Base-by-base conservation (phyloP, 92 coral and sea anemone genomes). In the Phenganax marumi region DNA sequence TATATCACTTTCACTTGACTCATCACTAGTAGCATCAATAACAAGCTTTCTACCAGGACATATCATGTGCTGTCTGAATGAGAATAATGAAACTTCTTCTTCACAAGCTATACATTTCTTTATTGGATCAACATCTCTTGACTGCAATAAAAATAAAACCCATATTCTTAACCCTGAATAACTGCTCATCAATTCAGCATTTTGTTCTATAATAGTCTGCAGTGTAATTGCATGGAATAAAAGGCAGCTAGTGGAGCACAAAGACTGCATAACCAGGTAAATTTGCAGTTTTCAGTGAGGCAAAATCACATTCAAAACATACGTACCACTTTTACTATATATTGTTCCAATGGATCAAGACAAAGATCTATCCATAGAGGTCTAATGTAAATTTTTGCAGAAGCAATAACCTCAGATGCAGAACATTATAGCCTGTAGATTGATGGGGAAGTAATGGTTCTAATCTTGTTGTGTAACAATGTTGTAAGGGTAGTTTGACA, bases 31-130 rank as follows among this genome's bases (percentile, higher is more conserved):
- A n/a, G n/a, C n/a, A n/a, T n/a, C n/a, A n/a, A n/a, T n/a, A n/a
- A n/a, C n/a, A n/a, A n/a, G n/a, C n/a, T n/a, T n/a, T 74, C 84
- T 83, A 47, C 87, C 88, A 68, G 80, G 78, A 68, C 88, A 85
- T 68, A 62, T 68, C 80, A 85, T 85, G 85, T 85, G 88, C 75
- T 80, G 85, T 55, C 85, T 68, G 60, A 85, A 71, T 48, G 79
- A 71, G 52, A 77, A 79, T 50, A 85, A 66, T 39, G 75, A 80
- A 52, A 85, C 76, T 77, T 24, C 82, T 81, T 77, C 54, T 62
- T 82, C 65, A 79, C 88, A 85, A 66, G 69, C 75, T 18, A 85
- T 81, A 79, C 88, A 85, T 75, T 61, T 61, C 66, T 85, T 81
- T 10, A 54, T 14, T 69, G 88, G 88, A 50, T 85, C 88, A 85